Percentiles rank a stretch among this genome's conserved stretches.
These are phyloP conservation scores for Drosophila buzzatii DNA, from an alignment of 2,888 invertebrate species.

Conservation along the genomic window DNA sequence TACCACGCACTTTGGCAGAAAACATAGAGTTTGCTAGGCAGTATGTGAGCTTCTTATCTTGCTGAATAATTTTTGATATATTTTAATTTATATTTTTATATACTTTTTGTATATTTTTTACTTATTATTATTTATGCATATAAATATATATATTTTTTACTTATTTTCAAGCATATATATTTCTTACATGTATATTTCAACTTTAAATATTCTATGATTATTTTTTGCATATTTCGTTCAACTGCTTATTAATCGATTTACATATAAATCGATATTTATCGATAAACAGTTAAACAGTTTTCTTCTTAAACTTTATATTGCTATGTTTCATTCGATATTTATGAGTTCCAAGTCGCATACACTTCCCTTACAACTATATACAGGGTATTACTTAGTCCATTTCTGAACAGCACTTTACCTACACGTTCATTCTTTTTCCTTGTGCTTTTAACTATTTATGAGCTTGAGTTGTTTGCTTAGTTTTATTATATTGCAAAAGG, in stretches of 20 bases:
- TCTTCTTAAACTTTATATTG: not conserved
- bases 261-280: not conserved
- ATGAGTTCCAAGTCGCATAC: not conserved
- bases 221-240: too few relatives aligned
- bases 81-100: too few relatives aligned
- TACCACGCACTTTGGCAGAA: conserved; percentile 1
- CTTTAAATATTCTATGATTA: too few relatives aligned
- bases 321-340: not conserved
- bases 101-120: too few relatives aligned
- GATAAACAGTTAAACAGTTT: not conserved
- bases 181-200: not conserved
- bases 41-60: not conserved
- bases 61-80: too few relatives aligned
- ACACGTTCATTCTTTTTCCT: conserved; percentile 21
- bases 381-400: not conserved
- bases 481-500: conserved; percentile 55
- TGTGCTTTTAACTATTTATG: conserved; percentile 63
- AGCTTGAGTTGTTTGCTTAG: conserved; percentile 58
- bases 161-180: not conserved
- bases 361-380: too few relatives aligned
- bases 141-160: too few relatives aligned
- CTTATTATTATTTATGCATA: too few relatives aligned
- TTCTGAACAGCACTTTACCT: not conserved
- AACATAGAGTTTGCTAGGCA: not conserved
- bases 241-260: too few relatives aligned